These are phyloP conservation scores for Drosophila multiciliata DNA, from an alignment of 2,888 invertebrate species.

Conservation along the genomic window DNA sequence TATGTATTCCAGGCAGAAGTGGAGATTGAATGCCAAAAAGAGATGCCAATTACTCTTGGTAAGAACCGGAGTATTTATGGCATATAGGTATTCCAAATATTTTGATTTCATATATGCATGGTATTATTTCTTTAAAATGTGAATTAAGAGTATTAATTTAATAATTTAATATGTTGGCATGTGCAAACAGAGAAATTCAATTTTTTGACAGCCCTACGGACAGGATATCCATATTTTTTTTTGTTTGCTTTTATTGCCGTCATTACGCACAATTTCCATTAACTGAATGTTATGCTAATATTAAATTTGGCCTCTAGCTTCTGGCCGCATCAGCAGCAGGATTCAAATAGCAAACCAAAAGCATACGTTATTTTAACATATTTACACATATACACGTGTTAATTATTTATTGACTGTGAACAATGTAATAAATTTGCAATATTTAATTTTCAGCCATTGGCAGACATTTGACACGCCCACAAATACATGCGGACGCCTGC, in stretches of 20 bases:
- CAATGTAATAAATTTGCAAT: conserved; percentile 58
- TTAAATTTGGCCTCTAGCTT: conserved; percentile 20
- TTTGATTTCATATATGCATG: neutral
- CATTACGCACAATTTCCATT: conserved; percentile 44
- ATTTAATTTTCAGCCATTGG: conserved; percentile 41
- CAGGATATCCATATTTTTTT: neutral
- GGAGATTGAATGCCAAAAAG: neutral
- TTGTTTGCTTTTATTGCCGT: conserved; percentile 28
- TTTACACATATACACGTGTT: conserved; percentile 48
- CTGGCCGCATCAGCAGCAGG: conserved; percentile 27
- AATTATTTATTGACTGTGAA: conserved; percentile 62
- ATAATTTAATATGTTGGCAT: neutral
- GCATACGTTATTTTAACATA: conserved; percentile 53
- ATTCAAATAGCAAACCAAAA: conserved; percentile 46
- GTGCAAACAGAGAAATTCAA: neutral
- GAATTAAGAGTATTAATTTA: neutral
- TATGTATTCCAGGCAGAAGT: conserved; percentile 41
- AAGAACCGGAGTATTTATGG: neutral
- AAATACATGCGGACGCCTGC: conserved; percentile 20
- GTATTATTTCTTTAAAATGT: neutral
- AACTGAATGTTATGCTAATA: conserved; percentile 36
- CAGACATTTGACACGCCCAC: conserved; percentile 31
- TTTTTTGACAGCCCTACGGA: neutral
- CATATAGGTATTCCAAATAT: neutral
- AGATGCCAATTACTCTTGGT: too few species aligned